Evolutionary conservation across 2,113 vertebrate genomes (phyloP).

Genomic region (Myodes glareolus): DNA sequence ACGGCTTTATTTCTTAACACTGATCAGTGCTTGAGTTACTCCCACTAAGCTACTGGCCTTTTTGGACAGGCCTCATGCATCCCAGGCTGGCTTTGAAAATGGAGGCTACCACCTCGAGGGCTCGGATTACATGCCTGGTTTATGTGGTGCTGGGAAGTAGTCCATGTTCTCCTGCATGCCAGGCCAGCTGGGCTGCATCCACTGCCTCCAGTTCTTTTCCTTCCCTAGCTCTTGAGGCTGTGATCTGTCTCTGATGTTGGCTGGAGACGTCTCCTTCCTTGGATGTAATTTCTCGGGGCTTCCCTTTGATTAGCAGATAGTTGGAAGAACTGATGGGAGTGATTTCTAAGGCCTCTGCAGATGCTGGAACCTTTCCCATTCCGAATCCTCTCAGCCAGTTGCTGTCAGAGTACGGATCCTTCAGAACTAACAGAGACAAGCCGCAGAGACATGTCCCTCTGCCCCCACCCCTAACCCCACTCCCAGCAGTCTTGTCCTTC

Average conservation of each 20-base stretch:
- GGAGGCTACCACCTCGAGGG: background rate
- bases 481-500: background rate
- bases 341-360: background rate
- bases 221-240: background rate
- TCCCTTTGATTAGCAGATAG: background rate
- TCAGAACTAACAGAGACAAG: background rate
- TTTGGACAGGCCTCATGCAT: background rate
- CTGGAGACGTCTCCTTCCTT: background rate
- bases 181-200: background rate
- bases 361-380: background rate
- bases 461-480: no score
- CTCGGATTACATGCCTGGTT: background rate
- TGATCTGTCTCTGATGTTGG: background rate
- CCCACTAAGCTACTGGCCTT: background rate
- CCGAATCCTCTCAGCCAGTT: background rate
- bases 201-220: background rate
- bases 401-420: background rate
- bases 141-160: background rate
- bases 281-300: slow-evolving; percentile 10
- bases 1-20: background rate
- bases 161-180: no score
- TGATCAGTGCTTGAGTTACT: background rate
- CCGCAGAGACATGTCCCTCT: background rate
- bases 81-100: background rate
- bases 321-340: background rate